Evolutionary conservation across 2,888 invertebrate species (phyloP), one percentile per base, ranked within the genome.

Genomic region (Acheta domesticus): DNA sequence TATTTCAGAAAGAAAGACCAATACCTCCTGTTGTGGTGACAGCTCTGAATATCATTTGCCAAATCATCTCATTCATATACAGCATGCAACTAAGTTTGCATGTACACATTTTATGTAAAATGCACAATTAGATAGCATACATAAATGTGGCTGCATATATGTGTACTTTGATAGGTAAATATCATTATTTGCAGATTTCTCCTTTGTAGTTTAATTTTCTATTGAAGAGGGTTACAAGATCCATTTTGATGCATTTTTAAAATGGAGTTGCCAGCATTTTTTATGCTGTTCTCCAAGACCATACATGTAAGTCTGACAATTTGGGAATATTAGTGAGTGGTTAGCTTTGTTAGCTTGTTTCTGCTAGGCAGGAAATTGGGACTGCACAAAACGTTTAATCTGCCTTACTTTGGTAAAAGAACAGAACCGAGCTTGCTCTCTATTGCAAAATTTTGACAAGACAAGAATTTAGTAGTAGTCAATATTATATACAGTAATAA

Each of bases 341-440:
- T 62, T 62, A 62, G 62, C 62, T 62, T 62, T n/a, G 14, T 62
- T 62, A 62, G 62, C 62, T 62, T 62, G n/a, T 62, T 62, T 62
- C 62, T 62, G 62, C 62, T 62, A 62, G 62, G 62, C 62, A 62
- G 62, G 62, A 62, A 62, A 62, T 62, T 62, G 62, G 62, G 62
- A 62, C 62, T 62, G 62, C 62, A 62, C 62, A 62, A 62, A 62
- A 62, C 4, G n/a, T 19, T 62, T 19, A 62, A 62, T 62, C 62
- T 62, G 62, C 62, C 62, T 62, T 62, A 62, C 62, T 62, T 62
- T 62, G n/a, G 62, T 62, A n/a, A 36, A 36, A n/a, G 62, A 62
- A 62, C 62, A n/a, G 62, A 62, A 62, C 62, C 62, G n/a, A n/a
- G 62, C 62, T 62, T 62, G 62, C 62, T 62, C n/a, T 62, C 62